Base-by-base conservation (phyloP, 2,797 vertebrate species). In the Melanogrammus aeglefinus region DNA sequence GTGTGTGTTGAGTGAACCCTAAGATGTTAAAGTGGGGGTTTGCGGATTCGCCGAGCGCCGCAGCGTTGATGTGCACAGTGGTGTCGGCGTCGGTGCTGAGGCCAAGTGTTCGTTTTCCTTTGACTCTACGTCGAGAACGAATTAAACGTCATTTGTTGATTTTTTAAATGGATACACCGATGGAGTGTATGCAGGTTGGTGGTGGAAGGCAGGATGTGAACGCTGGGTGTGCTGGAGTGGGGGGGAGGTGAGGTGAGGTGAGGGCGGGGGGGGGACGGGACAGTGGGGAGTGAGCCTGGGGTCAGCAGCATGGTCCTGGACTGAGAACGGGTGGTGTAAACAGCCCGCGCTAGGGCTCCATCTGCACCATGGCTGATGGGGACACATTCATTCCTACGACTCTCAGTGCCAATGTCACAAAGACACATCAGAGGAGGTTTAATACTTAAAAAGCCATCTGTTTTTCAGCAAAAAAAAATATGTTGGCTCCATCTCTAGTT, bases 381-480 rank as follows among this genome's bases (percentile, higher is more conserved):
- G 51, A 24, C 24, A 24, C 57, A 76, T 73, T 16, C 76, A 41
- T 76, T 81, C n/a, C 75, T 76, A 18, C 33, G n/a, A 24, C 38
- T 81, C 74, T 63, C 57, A 7, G 57, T 27, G 24, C 47, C 72
- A 31, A 47, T 75, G 38, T 75, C 51, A 66, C 21, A 21, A 29
- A 70, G 24, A 51, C 66, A 76, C 66, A 66, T 72, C 33, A 74
- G 47, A 76, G 77, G 57, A 7, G 63, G 9, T 73, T 80, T 75
- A 75, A 75, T 75, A 75, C 79, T 75, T 41, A 41, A 83, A 76
- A 70, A 3, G 2, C 73, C 44, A 72, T 77, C 66, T 80, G 76
- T 77, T 74, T 76, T 74, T 31, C 57, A 1, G n/a, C 21, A 63
- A n/a, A 24, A 24, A n/a, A 63, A 63, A 24, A 5, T 10, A 36